These are phyloP conservation scores for Scolanthus callimorphus DNA, from an alignment of 92 coral and sea anemone genomes.

Conservation along the genomic window DNA sequence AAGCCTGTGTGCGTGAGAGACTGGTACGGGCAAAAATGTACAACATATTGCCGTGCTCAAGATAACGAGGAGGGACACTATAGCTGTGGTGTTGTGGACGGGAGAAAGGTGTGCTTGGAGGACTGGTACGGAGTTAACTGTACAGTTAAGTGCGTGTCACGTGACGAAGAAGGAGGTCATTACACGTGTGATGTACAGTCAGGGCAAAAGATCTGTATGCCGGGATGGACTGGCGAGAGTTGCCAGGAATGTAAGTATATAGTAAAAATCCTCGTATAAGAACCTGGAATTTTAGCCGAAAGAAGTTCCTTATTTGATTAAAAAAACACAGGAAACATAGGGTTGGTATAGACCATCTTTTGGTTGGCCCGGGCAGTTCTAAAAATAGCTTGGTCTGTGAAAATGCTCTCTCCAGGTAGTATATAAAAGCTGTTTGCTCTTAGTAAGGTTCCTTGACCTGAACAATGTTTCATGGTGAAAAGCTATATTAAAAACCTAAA, in stretches of 20 bases:
- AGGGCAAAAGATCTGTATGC: slow-evolving; percentile 24
- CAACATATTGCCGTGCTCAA: slow-evolving; percentile 30
- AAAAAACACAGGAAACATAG: too few species aligned
- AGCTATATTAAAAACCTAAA: too few species aligned
- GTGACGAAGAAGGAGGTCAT: slow-evolving; percentile 24
- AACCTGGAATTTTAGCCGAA: too few species aligned
- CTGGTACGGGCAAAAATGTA: slow-evolving; percentile 67
- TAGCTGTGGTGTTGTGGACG: slow-evolving; percentile 40
- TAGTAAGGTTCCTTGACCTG: too few species aligned
- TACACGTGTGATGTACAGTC: slow-evolving; percentile 21
- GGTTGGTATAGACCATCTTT: too few species aligned
- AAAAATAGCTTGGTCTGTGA: too few species aligned
- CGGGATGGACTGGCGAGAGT: slow-evolving; percentile 29
- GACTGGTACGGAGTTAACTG: slow-evolving; percentile 78
- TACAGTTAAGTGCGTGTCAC: slow-evolving; percentile 48
- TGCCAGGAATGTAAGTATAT: slow-evolving; percentile 28
- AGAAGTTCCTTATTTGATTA: too few species aligned
- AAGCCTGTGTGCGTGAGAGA: slow-evolving; percentile 42
- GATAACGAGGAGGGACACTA: slow-evolving; percentile 57
- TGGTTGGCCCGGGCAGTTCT: too few species aligned
- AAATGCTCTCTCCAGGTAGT: too few species aligned
- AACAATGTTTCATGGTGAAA: too few species aligned
- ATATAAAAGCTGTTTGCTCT: too few species aligned
- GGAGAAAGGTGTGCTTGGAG: slow-evolving; percentile 42
- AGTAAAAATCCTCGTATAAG: too few species aligned